These are phyloP conservation scores for Lutjanus erythropterus DNA, from an alignment of 2,113 vertebrate species.

Conservation along the genomic window DNA sequence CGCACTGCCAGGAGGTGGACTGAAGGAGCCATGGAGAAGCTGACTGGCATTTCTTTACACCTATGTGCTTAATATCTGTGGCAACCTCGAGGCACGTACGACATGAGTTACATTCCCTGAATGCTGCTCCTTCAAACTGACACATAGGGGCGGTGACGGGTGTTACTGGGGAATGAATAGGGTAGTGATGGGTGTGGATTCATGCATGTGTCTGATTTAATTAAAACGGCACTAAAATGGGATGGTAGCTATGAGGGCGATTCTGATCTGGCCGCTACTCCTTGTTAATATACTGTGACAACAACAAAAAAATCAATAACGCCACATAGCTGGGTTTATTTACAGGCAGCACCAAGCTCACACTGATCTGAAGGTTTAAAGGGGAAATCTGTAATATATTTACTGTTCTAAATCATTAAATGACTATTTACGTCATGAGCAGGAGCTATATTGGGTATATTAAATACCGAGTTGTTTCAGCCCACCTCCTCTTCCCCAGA, in stretches of 20 bases:
- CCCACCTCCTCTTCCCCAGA: too few relatives aligned
- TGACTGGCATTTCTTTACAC: conserved; percentile 85
- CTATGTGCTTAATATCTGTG: conserved; percentile 86
- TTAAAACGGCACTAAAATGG: conserved; percentile 29
- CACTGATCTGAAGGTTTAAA: not conserved
- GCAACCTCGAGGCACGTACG: conserved; percentile 82
- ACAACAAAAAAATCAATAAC: not conserved
- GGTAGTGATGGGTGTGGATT: conserved; percentile 57
- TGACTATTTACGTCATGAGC: too few relatives aligned
- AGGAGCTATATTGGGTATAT: too few relatives aligned
- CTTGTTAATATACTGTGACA: conserved; percentile 3
- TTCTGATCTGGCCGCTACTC: not conserved
- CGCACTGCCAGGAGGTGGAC: conserved; percentile 76
- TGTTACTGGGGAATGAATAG: conserved; percentile 66
- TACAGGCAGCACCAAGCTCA: not conserved
- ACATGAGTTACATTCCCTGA: conserved; percentile 76
- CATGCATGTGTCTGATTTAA: conserved; percentile 58
- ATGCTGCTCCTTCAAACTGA: conserved; percentile 74
- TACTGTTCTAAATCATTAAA: too few relatives aligned
- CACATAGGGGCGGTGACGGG: conserved; percentile 65
- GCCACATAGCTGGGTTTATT: not conserved
- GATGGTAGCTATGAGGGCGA: not conserved
- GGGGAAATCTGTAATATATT: too few relatives aligned
- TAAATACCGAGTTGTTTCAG: too few relatives aligned
- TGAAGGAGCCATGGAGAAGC: conserved; percentile 67